Conservation (phyloP, 1,140 invertebrate genomes). For the Luehdorfia chinensis region DNA sequence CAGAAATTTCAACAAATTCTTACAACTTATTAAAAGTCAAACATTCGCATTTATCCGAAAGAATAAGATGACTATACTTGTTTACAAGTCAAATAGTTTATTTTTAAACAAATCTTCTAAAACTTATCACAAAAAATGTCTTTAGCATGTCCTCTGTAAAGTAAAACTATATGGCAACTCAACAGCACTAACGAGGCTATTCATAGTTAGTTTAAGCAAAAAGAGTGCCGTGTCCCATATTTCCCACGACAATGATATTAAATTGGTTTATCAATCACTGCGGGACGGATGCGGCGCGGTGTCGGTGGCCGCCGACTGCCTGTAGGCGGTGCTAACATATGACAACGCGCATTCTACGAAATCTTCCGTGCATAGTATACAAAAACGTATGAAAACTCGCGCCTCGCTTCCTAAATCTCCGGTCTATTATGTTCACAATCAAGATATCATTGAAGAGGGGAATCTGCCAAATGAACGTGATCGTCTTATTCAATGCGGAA, state of each 20-base stretch:
- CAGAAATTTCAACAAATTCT: too few species aligned
- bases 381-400: conserved; percentile 1
- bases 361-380: conserved; percentile 14
- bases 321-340: conserved; percentile 34
- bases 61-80: too few species aligned
- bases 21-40: too few species aligned
- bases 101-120: too few species aligned
- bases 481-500: conserved; percentile 4
- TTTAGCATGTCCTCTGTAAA: too few species aligned
- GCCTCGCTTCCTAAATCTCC: neutral
- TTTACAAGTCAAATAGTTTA: too few species aligned
- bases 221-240: conserved; percentile 40
- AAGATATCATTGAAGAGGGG: conserved; percentile 5
- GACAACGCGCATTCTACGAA: conserved; percentile 23
- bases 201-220: too few species aligned
- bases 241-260: conserved; percentile 69
- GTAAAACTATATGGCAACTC: too few species aligned
- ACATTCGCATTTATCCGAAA: too few species aligned
- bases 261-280: conserved; percentile 65
- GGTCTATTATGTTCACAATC: conserved; percentile 10
- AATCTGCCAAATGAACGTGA: neutral
- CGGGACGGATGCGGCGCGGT: conserved; percentile 56
- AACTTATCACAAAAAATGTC: too few species aligned
- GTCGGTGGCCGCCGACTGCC: conserved; percentile 36
- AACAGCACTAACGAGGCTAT: too few species aligned